Percentiles rank a stretch among this genome's conserved stretches.
Conservation (phyloP, 2,797 vertebrate genomes). For the Crax fasciolata region DNA sequence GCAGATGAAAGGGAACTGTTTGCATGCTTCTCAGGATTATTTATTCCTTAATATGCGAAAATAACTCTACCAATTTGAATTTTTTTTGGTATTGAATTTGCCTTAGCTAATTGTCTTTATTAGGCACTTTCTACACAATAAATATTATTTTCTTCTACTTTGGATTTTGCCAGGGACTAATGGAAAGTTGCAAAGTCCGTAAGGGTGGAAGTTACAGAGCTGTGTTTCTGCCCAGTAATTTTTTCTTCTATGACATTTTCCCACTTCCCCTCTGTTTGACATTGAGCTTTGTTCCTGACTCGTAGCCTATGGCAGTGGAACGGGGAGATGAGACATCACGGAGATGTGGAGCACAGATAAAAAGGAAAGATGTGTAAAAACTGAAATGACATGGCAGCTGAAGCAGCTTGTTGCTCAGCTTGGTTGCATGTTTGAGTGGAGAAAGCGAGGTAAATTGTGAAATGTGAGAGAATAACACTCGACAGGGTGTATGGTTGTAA, state of each 20-base stretch:
- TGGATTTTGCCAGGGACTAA: not conserved
- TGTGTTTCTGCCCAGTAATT: constrained; percentile 66
- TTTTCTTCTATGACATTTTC: constrained; percentile 66
- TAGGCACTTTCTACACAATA: not conserved
- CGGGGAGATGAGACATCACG: constrained; percentile 73
- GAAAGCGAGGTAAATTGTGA: constrained; percentile 80
- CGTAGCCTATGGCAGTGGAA: constrained; percentile 79
- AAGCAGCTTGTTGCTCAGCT: constrained; percentile 82
- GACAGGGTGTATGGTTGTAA: constrained; percentile 80
- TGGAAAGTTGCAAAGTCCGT: constrained; percentile 45
- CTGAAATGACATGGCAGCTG: constrained; percentile 82
- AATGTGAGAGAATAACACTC: constrained; percentile 80
- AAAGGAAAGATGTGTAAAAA: constrained; percentile 80
- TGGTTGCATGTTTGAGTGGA: constrained; percentile 78
- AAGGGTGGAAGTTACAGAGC: constrained; percentile 49
- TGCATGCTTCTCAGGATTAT: rapidly evolving
- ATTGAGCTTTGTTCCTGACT: constrained; percentile 76
- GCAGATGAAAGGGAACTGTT: not conserved
- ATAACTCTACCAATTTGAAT: not conserved
- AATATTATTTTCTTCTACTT: not conserved
- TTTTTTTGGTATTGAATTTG: not conserved
- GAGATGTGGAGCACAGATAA: constrained; percentile 71
- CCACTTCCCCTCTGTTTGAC: constrained; percentile 74
- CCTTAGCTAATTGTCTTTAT: not conserved
- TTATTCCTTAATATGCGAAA: not conserved